Evolutionary conservation across 2,888 invertebrate species (phyloP).

Genomic region (Acrobasis repandana): DNA sequence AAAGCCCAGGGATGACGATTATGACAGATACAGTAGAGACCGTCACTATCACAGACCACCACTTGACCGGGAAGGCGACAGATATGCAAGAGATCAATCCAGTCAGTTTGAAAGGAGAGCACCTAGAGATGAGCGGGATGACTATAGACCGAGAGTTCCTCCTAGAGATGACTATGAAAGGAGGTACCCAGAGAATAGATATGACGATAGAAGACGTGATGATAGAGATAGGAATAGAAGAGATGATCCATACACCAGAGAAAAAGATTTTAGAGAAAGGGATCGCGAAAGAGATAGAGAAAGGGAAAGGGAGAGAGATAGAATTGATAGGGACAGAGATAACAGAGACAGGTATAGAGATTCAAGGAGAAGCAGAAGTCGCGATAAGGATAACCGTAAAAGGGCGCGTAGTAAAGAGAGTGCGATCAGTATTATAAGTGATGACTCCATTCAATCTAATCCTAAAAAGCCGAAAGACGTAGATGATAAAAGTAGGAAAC

Average conservation of each 20-base stretch:
- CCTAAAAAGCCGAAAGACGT: conserved; percentile 53
- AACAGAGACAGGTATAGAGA: conserved; percentile 25
- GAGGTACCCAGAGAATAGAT: conserved; percentile 32
- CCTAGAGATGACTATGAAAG: conserved; percentile 28
- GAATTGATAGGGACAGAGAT: conserved; percentile 34
- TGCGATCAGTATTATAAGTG: conserved; percentile 33
- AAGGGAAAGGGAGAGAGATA: conserved; percentile 34
- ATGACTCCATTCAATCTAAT: conserved; percentile 44
- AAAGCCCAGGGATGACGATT: conserved; percentile 50
- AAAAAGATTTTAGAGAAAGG: conserved; percentile 30
- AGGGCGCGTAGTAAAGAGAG: conserved; percentile 59
- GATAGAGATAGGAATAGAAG: conserved; percentile 39
- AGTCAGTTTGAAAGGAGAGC: conserved; percentile 41
- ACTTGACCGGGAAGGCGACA: conserved; percentile 32
- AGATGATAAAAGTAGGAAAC: conserved; percentile 52
- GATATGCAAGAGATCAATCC: conserved; percentile 32
- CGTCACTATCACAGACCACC: conserved; percentile 21
- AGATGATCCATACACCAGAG: conserved; percentile 33
- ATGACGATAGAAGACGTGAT: conserved; percentile 35
- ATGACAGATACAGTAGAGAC: conserved; percentile 49
- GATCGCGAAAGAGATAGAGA: conserved; percentile 44
- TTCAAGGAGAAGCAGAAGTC: conserved; percentile 13
- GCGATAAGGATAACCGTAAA: conserved; percentile 52
- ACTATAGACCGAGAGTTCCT: conserved; percentile 42
- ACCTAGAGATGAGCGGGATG: conserved; percentile 37